A percentile compares a stretch with the other conserved stretches of the same genome.
Conservation (phyloP, 2,888 invertebrate species). For the Zelleria hepariella region DNA sequence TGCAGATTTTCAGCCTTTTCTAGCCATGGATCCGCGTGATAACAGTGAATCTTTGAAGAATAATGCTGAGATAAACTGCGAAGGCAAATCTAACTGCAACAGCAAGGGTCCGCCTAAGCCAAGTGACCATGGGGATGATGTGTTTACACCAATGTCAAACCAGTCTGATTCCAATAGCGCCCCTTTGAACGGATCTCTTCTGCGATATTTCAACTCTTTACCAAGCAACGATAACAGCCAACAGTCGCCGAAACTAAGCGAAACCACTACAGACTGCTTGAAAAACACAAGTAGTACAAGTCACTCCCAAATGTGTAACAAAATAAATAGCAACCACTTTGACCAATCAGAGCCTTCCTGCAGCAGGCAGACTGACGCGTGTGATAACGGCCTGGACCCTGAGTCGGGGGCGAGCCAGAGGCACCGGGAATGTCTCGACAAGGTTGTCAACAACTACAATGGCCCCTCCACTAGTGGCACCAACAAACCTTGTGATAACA, state of each 20-base stretch:
- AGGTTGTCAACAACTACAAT: constrained; percentile 25
- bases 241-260: constrained; percentile 22
- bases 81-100: constrained; percentile 34
- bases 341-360: constrained; percentile 22
- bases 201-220: constrained; percentile 24
- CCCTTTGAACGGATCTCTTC: constrained; percentile 35
- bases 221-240: constrained; percentile 27
- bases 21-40: constrained; percentile 54
- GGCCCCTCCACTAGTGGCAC: constrained; percentile 51
- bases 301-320: constrained; percentile 23
- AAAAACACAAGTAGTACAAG: constrained; percentile 21
- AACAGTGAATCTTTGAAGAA: constrained; percentile 36
- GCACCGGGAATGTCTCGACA: constrained; percentile 41
- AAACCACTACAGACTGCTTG: constrained; percentile 25
- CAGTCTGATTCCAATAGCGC: constrained; percentile 32
- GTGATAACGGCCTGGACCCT: constrained; percentile 33
- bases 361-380: constrained; percentile 15
- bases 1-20: constrained; percentile 39
- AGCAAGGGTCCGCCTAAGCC: constrained; percentile 29
- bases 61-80: constrained; percentile 33
- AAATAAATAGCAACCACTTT: constrained; percentile 25
- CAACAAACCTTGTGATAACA: constrained; percentile 30
- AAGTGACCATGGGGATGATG: constrained; percentile 36
- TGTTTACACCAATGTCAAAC: constrained; percentile 46
- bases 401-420: constrained; percentile 33